Evolutionary conservation across 2,113 vertebrate species (phyloP).

Genomic region (Pantherophis guttatus): DNA sequence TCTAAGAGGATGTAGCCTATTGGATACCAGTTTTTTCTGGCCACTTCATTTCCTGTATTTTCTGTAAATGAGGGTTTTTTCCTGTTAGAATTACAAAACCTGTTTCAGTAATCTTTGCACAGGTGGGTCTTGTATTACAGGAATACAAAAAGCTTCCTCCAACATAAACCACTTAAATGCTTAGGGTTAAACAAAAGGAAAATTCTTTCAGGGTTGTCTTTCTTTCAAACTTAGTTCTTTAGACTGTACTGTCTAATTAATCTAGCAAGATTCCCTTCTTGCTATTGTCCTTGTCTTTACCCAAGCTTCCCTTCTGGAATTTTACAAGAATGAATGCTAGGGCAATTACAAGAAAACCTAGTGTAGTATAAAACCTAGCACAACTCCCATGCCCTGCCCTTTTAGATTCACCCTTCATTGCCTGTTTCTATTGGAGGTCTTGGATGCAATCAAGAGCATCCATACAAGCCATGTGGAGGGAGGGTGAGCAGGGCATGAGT

Average conservation of each 20-base stretch:
- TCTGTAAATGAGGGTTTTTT: background rate
- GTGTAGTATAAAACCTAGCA: background rate
- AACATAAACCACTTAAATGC: background rate
- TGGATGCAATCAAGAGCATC: background rate
- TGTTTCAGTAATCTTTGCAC: background rate
- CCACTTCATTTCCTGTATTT: background rate
- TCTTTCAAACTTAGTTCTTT: background rate
- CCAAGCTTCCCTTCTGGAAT: background rate
- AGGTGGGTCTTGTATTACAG: background rate
- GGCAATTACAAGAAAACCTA: background rate
- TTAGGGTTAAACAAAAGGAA: background rate
- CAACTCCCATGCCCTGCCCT: background rate
- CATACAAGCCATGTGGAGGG: background rate
- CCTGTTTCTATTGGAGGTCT: background rate
- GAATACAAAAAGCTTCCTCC: background rate
- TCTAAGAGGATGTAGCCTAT: background rate
- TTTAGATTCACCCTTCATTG: background rate
- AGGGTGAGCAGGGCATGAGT: background rate
- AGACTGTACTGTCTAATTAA: background rate
- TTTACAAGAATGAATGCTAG: background rate
- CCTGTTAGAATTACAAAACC: background rate
- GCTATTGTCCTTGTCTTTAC: background rate
- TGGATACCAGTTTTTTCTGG: background rate
- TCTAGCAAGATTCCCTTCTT: background rate
- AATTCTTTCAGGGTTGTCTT: background rate